phyloP scores from a whole-genome alignment of 2,797 vertebrate genomes.

The Enteromius mattozi region DNA sequence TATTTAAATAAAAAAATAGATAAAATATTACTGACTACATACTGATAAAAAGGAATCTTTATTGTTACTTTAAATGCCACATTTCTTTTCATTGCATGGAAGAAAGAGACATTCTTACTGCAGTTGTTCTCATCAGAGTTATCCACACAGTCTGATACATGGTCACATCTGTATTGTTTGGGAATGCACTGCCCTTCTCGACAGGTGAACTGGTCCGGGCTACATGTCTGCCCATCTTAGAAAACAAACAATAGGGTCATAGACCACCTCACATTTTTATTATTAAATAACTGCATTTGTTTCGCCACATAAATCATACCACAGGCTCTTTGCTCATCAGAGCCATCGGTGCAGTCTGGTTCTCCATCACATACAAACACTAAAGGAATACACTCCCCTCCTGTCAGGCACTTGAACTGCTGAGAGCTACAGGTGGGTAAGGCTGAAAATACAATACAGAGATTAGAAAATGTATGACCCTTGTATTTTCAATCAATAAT shows the following conservation, averaged over 20 bases:
- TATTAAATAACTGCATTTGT: neutral
- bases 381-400: constrained; percentile 72
- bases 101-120: constrained; percentile 67
- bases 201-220: constrained; percentile 76
- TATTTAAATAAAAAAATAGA: neutral
- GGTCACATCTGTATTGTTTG: constrained; percentile 74
- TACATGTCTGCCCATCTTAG: constrained; percentile 72
- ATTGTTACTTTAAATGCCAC: neutral
- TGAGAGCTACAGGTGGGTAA: constrained; percentile 68
- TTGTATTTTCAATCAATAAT: neutral
- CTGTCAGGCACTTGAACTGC: constrained; percentile 77
- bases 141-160: constrained; percentile 75
- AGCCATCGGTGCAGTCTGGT: constrained; percentile 74
- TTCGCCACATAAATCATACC: constrained; percentile 60
- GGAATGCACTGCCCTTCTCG: constrained; percentile 78
- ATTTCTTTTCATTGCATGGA: neutral
- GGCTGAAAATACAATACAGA: constrained; percentile 61
- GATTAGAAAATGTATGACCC: neutral
- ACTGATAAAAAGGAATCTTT: neutral
- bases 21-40: neutral
- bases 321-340: constrained; percentile 76
- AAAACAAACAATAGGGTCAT: constrained; percentile 7
- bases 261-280: neutral
- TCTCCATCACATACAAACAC: constrained; percentile 78
- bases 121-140: constrained; percentile 77